These are phyloP conservation scores for Tokudaia tokunoshimensis DNA, from an alignment of 2,797 vertebrate genomes.

Conservation along the genomic window DNA sequence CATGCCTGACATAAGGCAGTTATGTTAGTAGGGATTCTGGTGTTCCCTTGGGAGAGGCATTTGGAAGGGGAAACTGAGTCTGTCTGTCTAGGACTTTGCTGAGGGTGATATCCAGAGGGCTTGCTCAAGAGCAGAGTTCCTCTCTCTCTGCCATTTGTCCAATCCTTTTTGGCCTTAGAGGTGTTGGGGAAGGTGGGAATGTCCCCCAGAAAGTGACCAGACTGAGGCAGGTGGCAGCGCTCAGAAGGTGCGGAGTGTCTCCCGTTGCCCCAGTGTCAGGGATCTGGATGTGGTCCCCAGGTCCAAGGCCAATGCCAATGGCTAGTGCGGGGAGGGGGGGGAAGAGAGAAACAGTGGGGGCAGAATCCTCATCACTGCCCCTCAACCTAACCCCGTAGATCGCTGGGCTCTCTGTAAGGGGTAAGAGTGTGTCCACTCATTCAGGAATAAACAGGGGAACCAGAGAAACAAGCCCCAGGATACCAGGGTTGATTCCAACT, in stretches of 20 bases:
- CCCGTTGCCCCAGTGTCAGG: neutral
- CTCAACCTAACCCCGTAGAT: neutral
- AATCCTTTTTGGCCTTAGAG: neutral
- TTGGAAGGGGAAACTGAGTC: slow-evolving; percentile 8
- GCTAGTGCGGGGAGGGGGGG: neutral
- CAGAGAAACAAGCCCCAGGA: neutral
- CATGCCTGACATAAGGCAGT: neutral
- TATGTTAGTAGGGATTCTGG: neutral
- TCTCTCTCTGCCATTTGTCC: neutral
- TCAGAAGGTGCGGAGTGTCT: slow-evolving; percentile 31
- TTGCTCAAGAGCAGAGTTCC: neutral
- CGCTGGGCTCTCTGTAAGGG: neutral
- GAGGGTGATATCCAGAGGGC: neutral
- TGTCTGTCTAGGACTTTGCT: neutral
- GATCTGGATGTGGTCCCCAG: slow-evolving; percentile 29
- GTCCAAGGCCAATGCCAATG: slow-evolving; percentile 7
- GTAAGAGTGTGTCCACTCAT: too few relatives aligned
- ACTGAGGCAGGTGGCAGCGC: neutral
- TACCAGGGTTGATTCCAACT: neutral
- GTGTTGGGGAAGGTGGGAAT: neutral
- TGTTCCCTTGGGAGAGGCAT: neutral
- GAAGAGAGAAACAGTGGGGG: accelerated
- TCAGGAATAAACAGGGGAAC: neutral
- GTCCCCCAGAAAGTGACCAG: neutral
- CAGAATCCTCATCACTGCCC: neutral